Base-by-base conservation (phyloP, 2,888 invertebrate species). In the Amblyteles armatorius region DNA sequence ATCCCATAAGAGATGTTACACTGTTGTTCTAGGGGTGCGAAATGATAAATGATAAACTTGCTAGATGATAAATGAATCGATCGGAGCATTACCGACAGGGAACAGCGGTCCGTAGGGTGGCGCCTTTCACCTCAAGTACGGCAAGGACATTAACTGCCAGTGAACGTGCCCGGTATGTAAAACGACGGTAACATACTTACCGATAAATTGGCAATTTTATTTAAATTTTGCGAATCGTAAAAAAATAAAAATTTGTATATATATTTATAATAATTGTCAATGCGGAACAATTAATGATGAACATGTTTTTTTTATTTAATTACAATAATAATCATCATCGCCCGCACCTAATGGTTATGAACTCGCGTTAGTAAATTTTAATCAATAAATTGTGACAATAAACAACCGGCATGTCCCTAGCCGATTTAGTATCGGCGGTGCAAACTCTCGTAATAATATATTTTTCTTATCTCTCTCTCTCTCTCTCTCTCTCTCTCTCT, bases 321-420 rank as follows among this genome's bases (percentile, higher is more conserved):
- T 85, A 85, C 85, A 85, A 85, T 85, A 79, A 85, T 85, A 85
- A 73, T 84, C 76, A 72, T 77, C 63, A 65, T 79, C 74, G 57
- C 55, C 16, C 52, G 65, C 78, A 78, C 78, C 76, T 83, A 83
- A 80, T 26, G 80, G 80, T 73, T 86, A 83, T 74, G 81, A 84
- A 79, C 81, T 81, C 78, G 77, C 77, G 26, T 73, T 74, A 69
- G 52, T 78, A 55, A 74, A 72, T 57, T 74, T 74, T 65, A 33
- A 67, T 77, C 69, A 22, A 52, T 48, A 74, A 36, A 11, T 63
- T 29, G 73, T 78, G 78, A 55, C 73, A 55, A 84, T 80, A 63
- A 79, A 81, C 44, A 68, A 76, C 11, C 50, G 7, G 11, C 48
- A 77, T 69, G 26, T 55, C 26, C 13, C 26, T 26, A 22, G 22